Base-by-base conservation (phyloP, 2,113 vertebrate genomes). In the Poeciliopsis occidentalis region DNA sequence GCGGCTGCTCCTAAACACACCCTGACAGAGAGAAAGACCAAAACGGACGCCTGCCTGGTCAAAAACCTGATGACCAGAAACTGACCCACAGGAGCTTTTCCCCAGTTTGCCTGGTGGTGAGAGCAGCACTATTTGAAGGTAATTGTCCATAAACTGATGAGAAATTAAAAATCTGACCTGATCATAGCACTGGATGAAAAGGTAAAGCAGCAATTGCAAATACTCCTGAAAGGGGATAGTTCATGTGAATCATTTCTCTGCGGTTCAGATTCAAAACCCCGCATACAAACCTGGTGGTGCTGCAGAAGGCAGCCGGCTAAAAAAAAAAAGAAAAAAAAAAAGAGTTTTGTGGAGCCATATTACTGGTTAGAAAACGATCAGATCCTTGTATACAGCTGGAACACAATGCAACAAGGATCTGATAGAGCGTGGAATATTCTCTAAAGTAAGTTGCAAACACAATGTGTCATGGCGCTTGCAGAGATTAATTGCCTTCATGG, bases 401-500 rank as follows among this genome's bases (percentile, higher is more conserved):
- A 64, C 62, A 64, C 31, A 10, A 15, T 41, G 27, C 51, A 65
- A 51, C 54, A 54, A 57, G 8, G 51, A 57, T 32, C 4, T 47
- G 66, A 19, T 39, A 13, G 17, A 37, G 15, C 0, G 62, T 10
- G 0, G 31, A 62, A 79, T n/a, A 68, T 69, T 69, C 26, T 54
- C 39, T 17, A 31, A 54, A 24, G 47, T 54, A 54, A 54, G 51
- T n/a, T 10, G 78, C 12, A 69, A 24, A 12, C 57, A 34, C 24
- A 34, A 60, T 0, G 75, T 78, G 51, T 73, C 74, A 65, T 27
- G 68, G 73, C 1, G 61, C 24, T 37, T 15, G 41, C 0, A n/a
- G 60, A 76, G 63, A 82, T 60, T n/a, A 76, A 78, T n/a, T 57
- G 15, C 75, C 31, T 73, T 47, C 22, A 29, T 34, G 64, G 22